Evolutionary conservation across 64 coral and sea anemone species (phyloP).

Genomic region (Porites australiensis): DNA sequence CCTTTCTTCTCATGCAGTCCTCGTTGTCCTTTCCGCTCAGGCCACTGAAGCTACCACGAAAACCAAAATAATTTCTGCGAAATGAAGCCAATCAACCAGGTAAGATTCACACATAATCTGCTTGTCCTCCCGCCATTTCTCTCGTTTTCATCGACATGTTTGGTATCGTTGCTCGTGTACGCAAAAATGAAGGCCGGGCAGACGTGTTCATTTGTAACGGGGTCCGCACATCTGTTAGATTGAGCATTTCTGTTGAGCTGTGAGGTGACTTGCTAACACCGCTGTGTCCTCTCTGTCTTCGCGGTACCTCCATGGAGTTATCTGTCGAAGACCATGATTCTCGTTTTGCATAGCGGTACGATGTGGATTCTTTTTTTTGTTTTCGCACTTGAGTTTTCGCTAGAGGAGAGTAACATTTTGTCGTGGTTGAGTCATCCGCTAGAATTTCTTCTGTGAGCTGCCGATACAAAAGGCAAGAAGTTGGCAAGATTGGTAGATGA

Average conservation of each 20-base stretch:
- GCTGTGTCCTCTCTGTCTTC: slow-evolving; percentile 9
- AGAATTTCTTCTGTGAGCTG: slow-evolving; percentile 55
- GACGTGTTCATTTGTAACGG: slow-evolving; percentile 8
- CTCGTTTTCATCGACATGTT: slow-evolving; percentile 61
- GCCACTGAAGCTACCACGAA: too few species aligned
- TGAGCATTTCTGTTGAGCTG: slow-evolving; percentile 33
- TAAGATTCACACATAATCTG: slow-evolving; percentile 76
- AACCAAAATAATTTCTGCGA: too few species aligned
- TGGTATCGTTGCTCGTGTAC: slow-evolving; percentile 56
- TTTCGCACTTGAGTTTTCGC: slow-evolving; percentile 47
- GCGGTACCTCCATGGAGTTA: slow-evolving; percentile 40
- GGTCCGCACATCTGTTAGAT: slow-evolving; percentile 21
- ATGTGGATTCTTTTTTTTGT: slow-evolving; percentile 61
- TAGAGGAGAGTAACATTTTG: slow-evolving; percentile 51
- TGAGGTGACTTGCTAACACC: not conserved
- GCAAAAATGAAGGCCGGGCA: slow-evolving; percentile 41
- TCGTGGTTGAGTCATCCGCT: not conserved
- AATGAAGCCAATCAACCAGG: too few species aligned
- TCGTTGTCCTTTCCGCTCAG: too few species aligned
- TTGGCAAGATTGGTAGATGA: not conserved
- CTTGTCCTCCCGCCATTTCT: slow-evolving; percentile 81
- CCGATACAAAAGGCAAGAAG: not conserved
- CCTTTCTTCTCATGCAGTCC: too few species aligned
- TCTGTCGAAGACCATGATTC: slow-evolving; percentile 81
- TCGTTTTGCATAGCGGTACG: slow-evolving; percentile 68